These are phyloP conservation scores for Tubiluchus corallicola DNA, from an alignment of 2,888 invertebrate species.

Conservation along the genomic window DNA sequence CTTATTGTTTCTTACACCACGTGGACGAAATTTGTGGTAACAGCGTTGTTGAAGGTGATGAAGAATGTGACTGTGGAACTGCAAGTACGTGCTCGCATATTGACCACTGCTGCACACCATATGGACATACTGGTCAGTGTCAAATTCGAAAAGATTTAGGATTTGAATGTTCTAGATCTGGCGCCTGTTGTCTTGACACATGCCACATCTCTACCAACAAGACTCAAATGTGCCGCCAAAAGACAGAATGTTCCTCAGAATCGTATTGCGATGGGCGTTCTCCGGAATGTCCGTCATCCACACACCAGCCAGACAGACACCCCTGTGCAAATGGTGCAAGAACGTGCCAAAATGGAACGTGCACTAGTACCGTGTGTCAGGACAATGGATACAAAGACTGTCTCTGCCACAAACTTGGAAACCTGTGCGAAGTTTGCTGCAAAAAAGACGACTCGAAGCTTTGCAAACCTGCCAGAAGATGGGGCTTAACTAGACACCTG, in stretches of 20 bases:
- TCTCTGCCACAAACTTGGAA: too few relatives aligned
- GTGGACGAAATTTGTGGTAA: constrained; percentile 80
- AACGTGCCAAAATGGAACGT: neutral
- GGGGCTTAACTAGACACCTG: too few relatives aligned
- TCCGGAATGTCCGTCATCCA: neutral
- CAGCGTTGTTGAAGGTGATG: constrained; percentile 90
- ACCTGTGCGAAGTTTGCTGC: too few relatives aligned
- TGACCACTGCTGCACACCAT: neutral
- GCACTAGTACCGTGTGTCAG: neutral
- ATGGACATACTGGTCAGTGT: constrained; percentile 78
- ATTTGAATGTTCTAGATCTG: neutral
- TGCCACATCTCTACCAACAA: constrained; percentile 47
- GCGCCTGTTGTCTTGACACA: constrained; percentile 61
- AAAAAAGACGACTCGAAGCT: too few relatives aligned
- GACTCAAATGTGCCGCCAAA: constrained; percentile 58
- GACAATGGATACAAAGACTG: neutral
- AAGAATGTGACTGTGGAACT: constrained; percentile 95
- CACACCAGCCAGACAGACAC: neutral
- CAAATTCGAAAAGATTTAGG: constrained; percentile 82
- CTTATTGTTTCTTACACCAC: neutral
- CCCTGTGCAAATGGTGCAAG: neutral
- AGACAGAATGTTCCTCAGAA: constrained; percentile 79
- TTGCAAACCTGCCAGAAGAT: too few relatives aligned
- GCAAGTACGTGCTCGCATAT: constrained; percentile 42
- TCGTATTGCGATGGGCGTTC: constrained; percentile 52